Percentiles rank a stretch among this genome's conserved stretches.
These are phyloP conservation scores for Exaiptasia diaphana DNA, from an alignment of 64 coral and sea anemone species.

Conservation along the genomic window DNA sequence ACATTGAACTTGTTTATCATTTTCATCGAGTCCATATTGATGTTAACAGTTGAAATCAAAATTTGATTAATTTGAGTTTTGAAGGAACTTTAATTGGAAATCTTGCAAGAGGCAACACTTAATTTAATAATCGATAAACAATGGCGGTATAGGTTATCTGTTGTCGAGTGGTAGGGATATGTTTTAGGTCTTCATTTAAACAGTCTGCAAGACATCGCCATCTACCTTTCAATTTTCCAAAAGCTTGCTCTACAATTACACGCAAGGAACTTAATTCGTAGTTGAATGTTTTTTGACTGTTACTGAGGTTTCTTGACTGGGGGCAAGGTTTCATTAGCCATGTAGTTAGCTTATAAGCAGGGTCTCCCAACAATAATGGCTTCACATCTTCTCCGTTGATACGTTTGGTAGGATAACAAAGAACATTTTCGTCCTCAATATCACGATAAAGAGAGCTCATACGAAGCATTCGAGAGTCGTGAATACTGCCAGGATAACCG, in stretches of 20 bases:
- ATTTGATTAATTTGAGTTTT: no score
- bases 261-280: background rate
- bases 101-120: no score
- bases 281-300: background rate
- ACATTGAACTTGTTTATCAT: no score
- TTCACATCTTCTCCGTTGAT: background rate
- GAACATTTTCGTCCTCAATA: background rate
- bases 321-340: conserved; percentile 34
- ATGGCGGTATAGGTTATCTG: no score
- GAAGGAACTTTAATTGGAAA: no score
- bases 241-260: conserved; percentile 9
- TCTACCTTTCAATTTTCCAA: conserved; percentile 35
- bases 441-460: background rate
- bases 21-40: no score
- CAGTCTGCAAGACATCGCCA: conserved; percentile 33
- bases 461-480: background rate
- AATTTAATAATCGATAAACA: no score
- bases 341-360: background rate
- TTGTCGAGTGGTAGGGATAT: conserved; percentile 39
- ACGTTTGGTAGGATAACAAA: no score
- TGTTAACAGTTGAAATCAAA: no score
- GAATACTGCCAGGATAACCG: conserved; percentile 21
- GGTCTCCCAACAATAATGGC: background rate
- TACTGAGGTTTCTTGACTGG: background rate
- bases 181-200: background rate